Evolutionary conservation across 2,113 vertebrate genomes (phyloP), one percentile per base, ranked within the genome.

Genomic region (Prolemur simus): DNA sequence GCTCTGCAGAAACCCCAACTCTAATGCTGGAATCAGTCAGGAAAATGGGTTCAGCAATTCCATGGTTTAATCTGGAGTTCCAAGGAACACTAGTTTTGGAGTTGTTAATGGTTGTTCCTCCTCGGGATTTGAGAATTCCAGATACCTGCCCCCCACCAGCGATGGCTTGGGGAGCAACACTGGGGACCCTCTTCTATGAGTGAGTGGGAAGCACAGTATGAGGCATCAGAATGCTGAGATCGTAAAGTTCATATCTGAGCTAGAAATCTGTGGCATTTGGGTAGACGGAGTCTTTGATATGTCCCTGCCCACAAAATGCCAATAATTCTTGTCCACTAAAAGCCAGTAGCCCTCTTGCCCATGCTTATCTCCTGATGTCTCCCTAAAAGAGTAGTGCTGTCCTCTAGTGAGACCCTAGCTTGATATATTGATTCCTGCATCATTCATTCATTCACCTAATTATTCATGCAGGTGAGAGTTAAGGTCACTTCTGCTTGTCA

Each of bases 231-330:
- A n/a, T 37, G 29, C 34, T 60, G 74, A 93, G 63, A 52, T 78
- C 29, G 32, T 87, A 10, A 89, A 92, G 34, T 90, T 82, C n/a
- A 56, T 42, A 7, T 52, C 54, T 94, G 84, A 92, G 80, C 54
- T 47, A 64, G 92, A 90, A 74, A 82, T 60, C 52, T 71, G 25
- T 87, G 92, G 20, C 25, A 6, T 87, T 89, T 85, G 77, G 45
- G 27, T 58, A 45, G n/a, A 20, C 60, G 69, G 42, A 83, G 52
- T 93, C 56, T 95, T 82, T 32, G 32, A 29, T 93, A 42, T 66
- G 29, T 83, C 21, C 23, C 45, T 77, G 37, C 21, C 74, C 27
- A 15, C 18, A 42, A 8, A 74, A 66, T 60, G 32, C 42, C 81
- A 82, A 0, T 77, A 89, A 87, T 89, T 73, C 86, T 83, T 74